Conservation (phyloP, 2,888 invertebrate species). For the Hypselothyrea guttata region DNA sequence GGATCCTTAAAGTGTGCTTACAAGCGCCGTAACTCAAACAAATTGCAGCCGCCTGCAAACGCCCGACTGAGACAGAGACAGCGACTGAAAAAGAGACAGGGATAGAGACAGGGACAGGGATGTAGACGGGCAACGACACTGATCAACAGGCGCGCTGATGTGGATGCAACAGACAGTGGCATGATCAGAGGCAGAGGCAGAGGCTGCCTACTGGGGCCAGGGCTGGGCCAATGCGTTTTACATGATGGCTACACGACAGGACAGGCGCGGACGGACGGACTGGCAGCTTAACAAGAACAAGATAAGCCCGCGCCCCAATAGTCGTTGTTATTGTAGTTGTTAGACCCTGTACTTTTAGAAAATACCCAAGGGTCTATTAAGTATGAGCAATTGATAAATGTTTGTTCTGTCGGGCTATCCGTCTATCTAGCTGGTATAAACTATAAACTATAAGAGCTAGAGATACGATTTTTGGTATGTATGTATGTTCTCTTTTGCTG, state of each 20-base stretch:
- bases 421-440: too few relatives aligned
- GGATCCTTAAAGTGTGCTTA: conserved; percentile 83
- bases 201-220: conserved; percentile 7
- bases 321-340: conserved; percentile 23
- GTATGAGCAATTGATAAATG: too few relatives aligned
- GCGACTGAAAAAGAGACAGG: conserved; percentile 18
- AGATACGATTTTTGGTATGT: too few relatives aligned
- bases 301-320: conserved; percentile 48
- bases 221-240: conserved; percentile 57
- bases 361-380: too few relatives aligned
- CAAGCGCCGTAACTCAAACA: conserved; percentile 83
- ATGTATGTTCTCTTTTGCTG: conserved; percentile 1
- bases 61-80: conserved; percentile 56
- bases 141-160: conserved; percentile 67
- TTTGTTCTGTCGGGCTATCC: too few relatives aligned
- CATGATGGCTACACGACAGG: conserved; percentile 74
- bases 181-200: conserved; percentile 2
- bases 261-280: conserved; percentile 57
- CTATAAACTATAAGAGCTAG: too few relatives aligned
- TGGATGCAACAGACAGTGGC: conserved; percentile 43
- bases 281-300: conserved; percentile 63
- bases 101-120: conserved; percentile 24
- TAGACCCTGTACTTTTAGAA: too few relatives aligned
- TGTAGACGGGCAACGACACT: conserved; percentile 59
- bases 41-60: conserved; percentile 81